Evolutionary conservation across 2,888 invertebrate species (phyloP).

Genomic region (Crioceris asparagi): DNA sequence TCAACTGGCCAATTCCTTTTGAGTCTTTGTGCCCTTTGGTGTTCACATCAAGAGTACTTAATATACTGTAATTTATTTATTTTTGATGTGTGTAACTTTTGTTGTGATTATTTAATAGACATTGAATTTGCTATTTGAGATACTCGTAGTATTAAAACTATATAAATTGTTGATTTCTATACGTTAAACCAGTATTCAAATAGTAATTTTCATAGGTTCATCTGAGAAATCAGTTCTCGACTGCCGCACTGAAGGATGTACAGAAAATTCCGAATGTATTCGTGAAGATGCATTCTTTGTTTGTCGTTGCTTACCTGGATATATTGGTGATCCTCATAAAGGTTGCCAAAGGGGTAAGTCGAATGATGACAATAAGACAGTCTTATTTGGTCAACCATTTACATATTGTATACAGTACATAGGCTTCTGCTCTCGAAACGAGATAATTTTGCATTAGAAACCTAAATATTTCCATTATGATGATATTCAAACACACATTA

Average conservation of each 20-base stretch:
- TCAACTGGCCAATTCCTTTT: no score
- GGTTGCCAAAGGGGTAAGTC: constrained; percentile 57
- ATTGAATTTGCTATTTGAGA: background rate
- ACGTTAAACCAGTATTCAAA: background rate
- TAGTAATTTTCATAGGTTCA: constrained; percentile 40
- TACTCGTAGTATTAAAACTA: background rate
- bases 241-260: constrained; percentile 76
- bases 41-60: no score
- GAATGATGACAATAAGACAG: background rate
- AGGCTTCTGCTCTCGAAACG: no score
- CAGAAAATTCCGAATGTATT: constrained; percentile 76
- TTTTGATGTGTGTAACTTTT: no score
- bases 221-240: constrained; percentile 53
- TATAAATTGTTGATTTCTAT: background rate
- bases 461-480: no score
- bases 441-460: no score
- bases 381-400: no score
- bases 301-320: constrained; percentile 68
- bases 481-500: background rate
- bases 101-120: no score
- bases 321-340: constrained; percentile 58
- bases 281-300: constrained; percentile 75
- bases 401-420: constrained; percentile 34
- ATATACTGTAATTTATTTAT: no score
- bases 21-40: no score